Evolutionary conservation across 1,140 invertebrate genomes (phyloP), one percentile per base, ranked within the genome.

Genomic region (Holcopasites calliopsidis): DNA sequence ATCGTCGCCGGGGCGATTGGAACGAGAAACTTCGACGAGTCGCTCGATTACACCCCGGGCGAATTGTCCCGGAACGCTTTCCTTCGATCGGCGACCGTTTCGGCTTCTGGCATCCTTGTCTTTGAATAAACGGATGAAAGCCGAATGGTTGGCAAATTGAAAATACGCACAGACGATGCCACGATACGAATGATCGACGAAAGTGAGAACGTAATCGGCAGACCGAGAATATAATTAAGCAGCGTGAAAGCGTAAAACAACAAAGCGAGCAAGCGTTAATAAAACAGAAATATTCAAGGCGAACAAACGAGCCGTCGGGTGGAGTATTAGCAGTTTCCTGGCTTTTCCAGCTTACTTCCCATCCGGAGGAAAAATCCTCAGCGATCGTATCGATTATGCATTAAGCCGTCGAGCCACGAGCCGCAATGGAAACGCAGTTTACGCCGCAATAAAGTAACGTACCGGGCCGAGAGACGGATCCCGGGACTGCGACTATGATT

Each of bases 1-100:
- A 82, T 82, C 52, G 64, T 35, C 47, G 75, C 16, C 26, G 40
- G 18, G 26, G 23, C 69, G 60, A 83, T 82, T 75, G 75, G 64
- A 82, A 65, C 47, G 66, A 38, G 75, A 82, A 82, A 65, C 75
- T 66, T 33, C n/a, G 54, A 42, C 18, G 38, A 16, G 13, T n/a
- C 26, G 28, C 65, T 79, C 73, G 47, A 77, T 77, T 65, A 71
- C 50, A 8, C 44, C 66, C 1, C 3, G 3, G 28, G n/a, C 44
- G 57, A 28, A 21, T 26, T 13, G 0, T 26, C 28, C 60, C n/a
- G n/a, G n/a, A n/a, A n/a, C 2, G 26, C 6, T 18, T 33, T 47
- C 28, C 21, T 61, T 6, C 10, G 4, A 33, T 21, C 10, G 0
- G 6, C 35, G 42, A 47, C 31, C 18, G 33, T 38, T 23, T 57